These are phyloP conservation scores for Tupaia chinensis DNA, from an alignment of 2,113 vertebrate genomes.

Conservation along the genomic window DNA sequence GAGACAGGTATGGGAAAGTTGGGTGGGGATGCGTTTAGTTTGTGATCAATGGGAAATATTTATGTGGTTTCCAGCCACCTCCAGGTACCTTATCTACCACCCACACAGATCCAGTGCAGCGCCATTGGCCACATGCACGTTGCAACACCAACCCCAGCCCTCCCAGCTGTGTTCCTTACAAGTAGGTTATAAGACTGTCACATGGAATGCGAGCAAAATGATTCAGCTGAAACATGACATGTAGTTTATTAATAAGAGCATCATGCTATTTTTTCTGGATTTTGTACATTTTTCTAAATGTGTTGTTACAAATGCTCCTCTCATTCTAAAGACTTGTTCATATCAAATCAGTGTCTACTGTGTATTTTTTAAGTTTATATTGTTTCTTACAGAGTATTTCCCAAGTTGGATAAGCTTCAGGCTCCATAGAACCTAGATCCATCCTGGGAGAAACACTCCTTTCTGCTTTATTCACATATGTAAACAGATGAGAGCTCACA, in stretches of 20 bases:
- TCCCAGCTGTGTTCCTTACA: neutral
- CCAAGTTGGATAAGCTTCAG: neutral
- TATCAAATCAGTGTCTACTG: neutral
- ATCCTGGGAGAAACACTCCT: neutral
- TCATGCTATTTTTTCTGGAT: neutral
- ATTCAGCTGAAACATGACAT: neutral
- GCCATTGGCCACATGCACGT: neutral
- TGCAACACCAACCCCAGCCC: neutral
- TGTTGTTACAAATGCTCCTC: neutral
- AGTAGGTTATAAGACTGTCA: neutral
- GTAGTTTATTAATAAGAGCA: neutral
- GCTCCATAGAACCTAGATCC: neutral
- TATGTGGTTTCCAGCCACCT: neutral
- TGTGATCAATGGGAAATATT: neutral
- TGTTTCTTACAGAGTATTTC: neutral
- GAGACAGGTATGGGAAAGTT: neutral
- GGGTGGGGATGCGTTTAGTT: neutral
- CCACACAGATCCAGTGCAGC: neutral
- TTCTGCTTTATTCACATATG: neutral
- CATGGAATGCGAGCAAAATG: neutral
- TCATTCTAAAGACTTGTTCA: neutral
- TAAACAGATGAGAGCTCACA: constrained; percentile 1
- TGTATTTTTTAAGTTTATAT: neutral
- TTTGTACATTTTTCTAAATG: neutral
- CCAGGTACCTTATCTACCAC: neutral